These are phyloP conservation scores for Drosophila incognita DNA, from an alignment of 2,888 invertebrate species.

Conservation along the genomic window DNA sequence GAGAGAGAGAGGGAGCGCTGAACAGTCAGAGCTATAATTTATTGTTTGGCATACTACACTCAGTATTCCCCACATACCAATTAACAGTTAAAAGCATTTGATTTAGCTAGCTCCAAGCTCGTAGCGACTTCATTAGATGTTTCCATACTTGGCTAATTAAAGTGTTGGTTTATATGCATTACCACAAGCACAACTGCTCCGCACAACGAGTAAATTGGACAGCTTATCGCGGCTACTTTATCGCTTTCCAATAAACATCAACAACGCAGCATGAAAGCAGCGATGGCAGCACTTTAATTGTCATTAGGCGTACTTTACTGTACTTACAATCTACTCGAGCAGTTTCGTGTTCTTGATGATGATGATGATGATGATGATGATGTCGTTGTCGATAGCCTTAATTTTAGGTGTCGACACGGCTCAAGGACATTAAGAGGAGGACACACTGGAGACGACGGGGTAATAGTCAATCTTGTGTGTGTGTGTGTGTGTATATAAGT, in stretches of 20 bases:
- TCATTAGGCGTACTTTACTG: conserved; percentile 70
- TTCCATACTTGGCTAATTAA: conserved; percentile 64
- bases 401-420: conserved; percentile 77
- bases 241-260: conserved; percentile 73
- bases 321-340: conserved; percentile 57
- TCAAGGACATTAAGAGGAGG: conserved; percentile 67
- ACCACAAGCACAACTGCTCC: background rate
- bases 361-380: conserved; percentile 39
- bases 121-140: conserved; percentile 71
- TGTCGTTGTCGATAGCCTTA: conserved; percentile 66
- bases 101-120: conserved; percentile 44
- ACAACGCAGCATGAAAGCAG: conserved; percentile 10
- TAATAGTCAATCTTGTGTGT: conserved; percentile 20
- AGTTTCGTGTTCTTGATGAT: conserved; percentile 32
- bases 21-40: conserved; percentile 67
- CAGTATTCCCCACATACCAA: conserved; percentile 69
- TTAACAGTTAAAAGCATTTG: conserved; percentile 77
- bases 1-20: background rate
- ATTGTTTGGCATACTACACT: conserved; percentile 50
- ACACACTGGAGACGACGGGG: conserved; percentile 30
- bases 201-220: conserved; percentile 27
- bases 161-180: conserved; percentile 49
- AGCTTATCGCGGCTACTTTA: conserved; percentile 62
- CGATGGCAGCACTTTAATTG: conserved; percentile 66
- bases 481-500: background rate